Base-by-base conservation (phyloP, 2,888 invertebrate species). In the Lasioglossum calceatum region DNA sequence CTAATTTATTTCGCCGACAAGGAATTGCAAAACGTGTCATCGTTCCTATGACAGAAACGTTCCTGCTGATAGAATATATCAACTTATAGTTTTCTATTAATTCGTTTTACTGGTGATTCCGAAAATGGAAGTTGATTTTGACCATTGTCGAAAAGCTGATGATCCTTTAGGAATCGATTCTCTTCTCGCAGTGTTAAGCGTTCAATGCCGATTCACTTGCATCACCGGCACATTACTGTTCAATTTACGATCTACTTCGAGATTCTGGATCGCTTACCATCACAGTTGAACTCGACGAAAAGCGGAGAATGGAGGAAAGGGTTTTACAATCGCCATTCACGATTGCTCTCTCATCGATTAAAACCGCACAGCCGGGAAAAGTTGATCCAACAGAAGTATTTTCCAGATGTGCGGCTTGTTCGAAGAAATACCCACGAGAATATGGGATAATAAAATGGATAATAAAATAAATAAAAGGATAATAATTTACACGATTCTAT, bases 271-370 rank as follows among this genome's bases (percentile, higher is more conserved):
- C 44, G 70, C 70, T 39, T 39, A 19, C 19, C n/a, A 2, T 39
- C 70, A n/a, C 70, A 44, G 71, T 42, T 14, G 7, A 14, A 0
- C 23, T n/a, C 42, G 7, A 71, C n/a, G 23, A 39, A 14, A 44
- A 71, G 14, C 10, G 42, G 5, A 42, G 23, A 71, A 71, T 5
- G 36, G 44, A n/a, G n/a, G 16, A 10, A 44, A 27, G 42, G 71
- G 27, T 71, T 71, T 42, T n/a, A 71, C 71, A 27, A 71, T 42
- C n/a, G 71, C 3, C 71, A 39, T 23, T 44, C 42, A 23, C n/a
- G 71, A 71, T 71, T 44, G 44, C 42, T 42, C 23, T 23, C 23
- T 12, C 71, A 16, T 71, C 71, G 71, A 71, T 71, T 71, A 44
- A 71, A 71, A 27, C 27, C 42, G 71, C 71, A n/a, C 16, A 3